Percentiles rank a stretch among this genome's conserved stretches.
Conservation (phyloP, 2,113 vertebrate genomes). For the Calyptommatus sinebrachiatus region DNA sequence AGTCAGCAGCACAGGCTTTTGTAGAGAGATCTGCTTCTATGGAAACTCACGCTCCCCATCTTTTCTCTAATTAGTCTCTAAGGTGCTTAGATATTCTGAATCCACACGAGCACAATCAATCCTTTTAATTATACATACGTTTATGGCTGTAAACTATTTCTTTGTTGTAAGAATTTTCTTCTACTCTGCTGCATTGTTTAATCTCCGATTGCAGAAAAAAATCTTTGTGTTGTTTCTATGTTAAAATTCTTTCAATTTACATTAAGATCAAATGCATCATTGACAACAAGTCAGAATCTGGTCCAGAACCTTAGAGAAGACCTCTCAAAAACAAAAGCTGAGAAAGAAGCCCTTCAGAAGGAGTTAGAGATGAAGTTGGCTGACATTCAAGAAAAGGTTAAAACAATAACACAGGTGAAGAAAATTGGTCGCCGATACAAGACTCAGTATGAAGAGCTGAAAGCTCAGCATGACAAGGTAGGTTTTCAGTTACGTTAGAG, state of each 20-base stretch:
- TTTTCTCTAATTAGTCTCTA: too few species aligned
- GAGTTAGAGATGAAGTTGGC: conserved; percentile 81
- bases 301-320: conserved; percentile 84
- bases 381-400: conserved; percentile 88
- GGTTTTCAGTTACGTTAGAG: neutral
- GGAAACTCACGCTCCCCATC: too few species aligned
- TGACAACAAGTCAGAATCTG: conserved; percentile 84
- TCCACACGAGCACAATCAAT: too few species aligned
- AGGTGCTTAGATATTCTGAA: too few species aligned
- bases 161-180: too few species aligned
- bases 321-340: conserved; percentile 75
- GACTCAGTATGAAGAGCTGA: conserved; percentile 95
- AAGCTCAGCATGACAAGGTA: conserved; percentile 90
- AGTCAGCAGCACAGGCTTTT: too few species aligned
- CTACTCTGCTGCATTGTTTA: too few species aligned
- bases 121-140: too few species aligned
- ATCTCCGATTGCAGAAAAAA: neutral
- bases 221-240: neutral
- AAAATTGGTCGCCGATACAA: conserved; percentile 96
- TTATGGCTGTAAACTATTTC: too few species aligned
- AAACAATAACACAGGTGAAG: conserved; percentile 95
- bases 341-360: conserved; percentile 83
- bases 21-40: too few species aligned
- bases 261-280: conserved; percentile 78
- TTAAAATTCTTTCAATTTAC: conserved; percentile 7